These are phyloP conservation scores for Euspilapteryx auroguttella DNA, from an alignment of 2,888 invertebrate species.

Conservation along the genomic window DNA sequence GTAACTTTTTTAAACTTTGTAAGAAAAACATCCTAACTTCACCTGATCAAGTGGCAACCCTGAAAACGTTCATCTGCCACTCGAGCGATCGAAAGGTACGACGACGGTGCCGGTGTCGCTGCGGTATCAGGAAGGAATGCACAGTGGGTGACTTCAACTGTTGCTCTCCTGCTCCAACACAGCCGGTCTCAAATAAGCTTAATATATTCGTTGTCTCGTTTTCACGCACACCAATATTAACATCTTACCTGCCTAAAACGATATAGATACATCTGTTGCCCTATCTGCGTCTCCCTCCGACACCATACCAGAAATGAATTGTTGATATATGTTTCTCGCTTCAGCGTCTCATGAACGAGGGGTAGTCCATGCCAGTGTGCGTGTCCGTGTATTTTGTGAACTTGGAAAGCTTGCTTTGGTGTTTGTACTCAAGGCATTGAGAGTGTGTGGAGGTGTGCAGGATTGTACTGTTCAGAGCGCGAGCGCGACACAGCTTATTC, in stretches of 20 bases:
- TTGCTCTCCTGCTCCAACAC: conserved; percentile 44
- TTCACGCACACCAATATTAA: conserved; percentile 53
- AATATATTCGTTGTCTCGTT: conserved; percentile 46
- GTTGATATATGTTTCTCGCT: conserved; percentile 53
- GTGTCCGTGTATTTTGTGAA: conserved; percentile 62
- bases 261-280: conserved; percentile 61
- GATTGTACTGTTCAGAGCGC: conserved; percentile 58
- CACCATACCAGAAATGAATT: conserved; percentile 31
- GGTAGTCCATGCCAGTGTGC: conserved; percentile 55
- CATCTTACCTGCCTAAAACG: conserved; percentile 60
- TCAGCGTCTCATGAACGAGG: conserved; percentile 48
- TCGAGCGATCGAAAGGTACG: conserved; percentile 63
- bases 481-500: conserved; percentile 62
- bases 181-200: conserved; percentile 50
- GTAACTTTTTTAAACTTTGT: no score
- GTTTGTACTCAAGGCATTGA: conserved; percentile 56
- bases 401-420: conserved; percentile 54
- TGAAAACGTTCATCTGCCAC: conserved; percentile 59
- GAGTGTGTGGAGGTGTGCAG: conserved; percentile 36
- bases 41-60: conserved; percentile 48
- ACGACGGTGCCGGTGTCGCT: conserved; percentile 25
- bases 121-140: conserved; percentile 61
- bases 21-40: no score
- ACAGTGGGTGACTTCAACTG: conserved; percentile 57
- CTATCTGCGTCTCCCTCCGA: conserved; percentile 31